phyloP scores from a whole-genome alignment of 2,888 invertebrate species.

The Teleiodes luculella region DNA sequence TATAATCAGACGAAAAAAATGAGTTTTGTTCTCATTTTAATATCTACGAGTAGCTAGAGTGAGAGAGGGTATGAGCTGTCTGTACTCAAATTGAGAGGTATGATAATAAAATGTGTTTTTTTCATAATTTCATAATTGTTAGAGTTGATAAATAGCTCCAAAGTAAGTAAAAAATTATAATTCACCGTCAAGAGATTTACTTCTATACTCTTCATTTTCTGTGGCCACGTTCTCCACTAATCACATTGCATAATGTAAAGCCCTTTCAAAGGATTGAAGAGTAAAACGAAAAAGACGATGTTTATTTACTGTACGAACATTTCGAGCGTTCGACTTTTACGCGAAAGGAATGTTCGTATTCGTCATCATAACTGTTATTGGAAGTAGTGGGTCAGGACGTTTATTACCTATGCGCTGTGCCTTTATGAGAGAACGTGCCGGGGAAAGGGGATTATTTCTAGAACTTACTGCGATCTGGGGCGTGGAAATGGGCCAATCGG shows the following conservation, averaged over 20 bases:
- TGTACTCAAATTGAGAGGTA: no score
- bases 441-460: neutral
- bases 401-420: neutral
- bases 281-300: constrained; percentile 13
- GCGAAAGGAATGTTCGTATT: neutral
- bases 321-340: constrained; percentile 3
- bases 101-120: no score
- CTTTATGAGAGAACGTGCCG: constrained; percentile 3
- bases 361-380: constrained; percentile 1
- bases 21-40: no score
- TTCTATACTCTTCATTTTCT: no score
- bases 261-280: constrained; percentile 25
- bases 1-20: no score
- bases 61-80: no score
- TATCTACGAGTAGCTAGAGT: no score
- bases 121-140: no score
- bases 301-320: neutral
- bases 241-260: constrained; percentile 38
- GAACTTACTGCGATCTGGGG: neutral
- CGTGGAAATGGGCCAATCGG: constrained; percentile 7
- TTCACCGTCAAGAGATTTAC: no score
- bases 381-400: neutral
- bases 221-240: constrained; percentile 25
- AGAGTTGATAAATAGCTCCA: no score
- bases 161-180: no score